A percentile compares a stretch with the other conserved stretches of the same genome.
Conservation (phyloP, 2,797 vertebrate genomes). For the Fundulus diaphanus region DNA sequence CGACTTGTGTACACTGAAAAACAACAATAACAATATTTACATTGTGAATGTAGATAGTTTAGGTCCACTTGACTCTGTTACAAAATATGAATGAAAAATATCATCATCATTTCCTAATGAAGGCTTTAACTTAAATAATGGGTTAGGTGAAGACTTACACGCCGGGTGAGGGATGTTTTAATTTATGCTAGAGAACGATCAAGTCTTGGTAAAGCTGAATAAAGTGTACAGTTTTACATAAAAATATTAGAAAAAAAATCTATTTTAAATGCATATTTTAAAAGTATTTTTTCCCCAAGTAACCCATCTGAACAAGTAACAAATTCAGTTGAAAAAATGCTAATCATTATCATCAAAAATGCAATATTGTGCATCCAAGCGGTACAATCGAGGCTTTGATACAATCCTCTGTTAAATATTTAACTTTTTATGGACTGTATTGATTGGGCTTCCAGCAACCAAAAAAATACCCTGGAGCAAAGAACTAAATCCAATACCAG, state of each 20-base stretch:
- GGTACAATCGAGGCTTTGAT: background rate
- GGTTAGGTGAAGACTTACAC: no score
- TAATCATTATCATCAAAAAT: background rate
- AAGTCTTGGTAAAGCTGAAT: background rate
- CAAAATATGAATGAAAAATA: background rate
- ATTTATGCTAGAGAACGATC: background rate
- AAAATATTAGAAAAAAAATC: background rate
- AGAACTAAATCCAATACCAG: constrained; percentile 2
- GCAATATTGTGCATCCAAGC: background rate
- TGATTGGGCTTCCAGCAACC: background rate
- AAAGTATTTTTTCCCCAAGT: background rate
- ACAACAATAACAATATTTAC: constrained; percentile 5
- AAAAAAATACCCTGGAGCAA: constrained; percentile 2
- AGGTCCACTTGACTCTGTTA: background rate
- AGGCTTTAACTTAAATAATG: background rate
- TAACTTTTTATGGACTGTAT: background rate
- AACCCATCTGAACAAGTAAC: background rate
- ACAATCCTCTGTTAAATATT: background rate
- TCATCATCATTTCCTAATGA: background rate
- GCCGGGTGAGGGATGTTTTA: background rate
- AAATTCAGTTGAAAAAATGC: background rate
- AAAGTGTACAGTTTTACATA: background rate
- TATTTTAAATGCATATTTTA: background rate
- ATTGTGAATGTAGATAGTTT: background rate
- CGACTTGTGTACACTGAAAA: constrained; percentile 69